A percentile compares a stretch with the other conserved stretches of the same genome.
These are phyloP conservation scores for Drosophila serrata DNA, from an alignment of 1,140 invertebrate genomes.

Conservation along the genomic window DNA sequence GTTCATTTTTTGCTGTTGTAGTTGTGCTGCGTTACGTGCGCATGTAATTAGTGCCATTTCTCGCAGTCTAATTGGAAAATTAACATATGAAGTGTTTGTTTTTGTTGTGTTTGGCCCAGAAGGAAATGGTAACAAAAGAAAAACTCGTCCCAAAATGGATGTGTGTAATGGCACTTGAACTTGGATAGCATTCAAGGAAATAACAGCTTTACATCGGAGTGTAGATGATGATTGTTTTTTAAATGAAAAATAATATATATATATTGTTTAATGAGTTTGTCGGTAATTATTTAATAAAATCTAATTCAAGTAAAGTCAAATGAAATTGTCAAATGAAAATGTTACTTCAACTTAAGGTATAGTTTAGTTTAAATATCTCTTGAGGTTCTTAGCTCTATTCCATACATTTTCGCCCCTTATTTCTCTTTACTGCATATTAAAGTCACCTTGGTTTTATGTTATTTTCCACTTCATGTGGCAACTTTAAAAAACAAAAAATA, in stretches of 20 bases:
- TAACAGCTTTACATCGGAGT: slow-evolving; percentile 28
- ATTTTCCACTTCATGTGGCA: slow-evolving; percentile 30
- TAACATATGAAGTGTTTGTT: slow-evolving; percentile 82
- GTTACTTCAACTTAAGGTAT: not conserved
- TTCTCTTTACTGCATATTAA: slow-evolving; percentile 8
- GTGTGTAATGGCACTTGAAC: slow-evolving; percentile 56
- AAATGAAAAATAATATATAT: too few relatives aligned
- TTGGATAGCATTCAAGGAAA: slow-evolving; percentile 30
- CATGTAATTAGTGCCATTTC: slow-evolving; percentile 82
- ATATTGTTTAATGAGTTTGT: too few relatives aligned
- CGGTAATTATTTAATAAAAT: too few relatives aligned
- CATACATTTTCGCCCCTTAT: not conserved
- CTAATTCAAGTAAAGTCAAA: too few relatives aligned
- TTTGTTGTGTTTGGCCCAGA: slow-evolving; percentile 33
- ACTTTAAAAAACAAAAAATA: slow-evolving; percentile 32
- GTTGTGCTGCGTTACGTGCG: slow-evolving; percentile 55
- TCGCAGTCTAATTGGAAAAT: slow-evolving; percentile 81
- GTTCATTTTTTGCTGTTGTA: slow-evolving; percentile 32
- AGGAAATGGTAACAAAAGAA: slow-evolving; percentile 35
- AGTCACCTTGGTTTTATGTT: slow-evolving; percentile 3
- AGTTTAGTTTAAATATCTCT: not conserved
- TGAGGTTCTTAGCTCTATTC: not conserved
- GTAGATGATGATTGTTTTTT: too few relatives aligned
- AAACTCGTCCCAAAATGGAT: slow-evolving; percentile 44
- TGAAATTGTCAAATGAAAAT: not conserved